Evolutionary conservation across 2,888 invertebrate species (phyloP).

Genomic region (Pseudococcus longispinus): DNA sequence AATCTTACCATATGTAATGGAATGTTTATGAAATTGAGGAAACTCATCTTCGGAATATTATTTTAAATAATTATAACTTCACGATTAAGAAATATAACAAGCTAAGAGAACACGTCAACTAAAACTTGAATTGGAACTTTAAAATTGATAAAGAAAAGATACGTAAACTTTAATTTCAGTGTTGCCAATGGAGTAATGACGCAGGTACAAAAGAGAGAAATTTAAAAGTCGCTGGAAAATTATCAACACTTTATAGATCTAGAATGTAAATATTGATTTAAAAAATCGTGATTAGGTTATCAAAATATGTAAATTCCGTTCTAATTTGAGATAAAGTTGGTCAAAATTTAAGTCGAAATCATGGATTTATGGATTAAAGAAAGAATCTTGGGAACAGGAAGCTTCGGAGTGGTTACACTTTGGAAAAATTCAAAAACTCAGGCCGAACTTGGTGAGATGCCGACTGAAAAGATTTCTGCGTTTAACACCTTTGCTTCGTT

Average conservation of each 20-base stretch:
- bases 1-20: conserved; percentile 50
- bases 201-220: not conserved
- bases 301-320: not conserved
- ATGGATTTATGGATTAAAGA: conserved; percentile 45
- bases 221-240: not conserved
- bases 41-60: conserved; percentile 34
- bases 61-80: not conserved
- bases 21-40: conserved; percentile 4
- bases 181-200: not conserved
- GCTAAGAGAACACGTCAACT: conserved; percentile 16
- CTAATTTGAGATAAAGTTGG: not conserved
- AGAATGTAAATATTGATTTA: not conserved
- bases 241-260: not conserved
- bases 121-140: too few species aligned
- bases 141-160: not conserved
- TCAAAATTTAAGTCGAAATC: not conserved
- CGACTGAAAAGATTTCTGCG: not conserved
- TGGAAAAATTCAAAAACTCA: conserved; percentile 44
- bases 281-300: not conserved
- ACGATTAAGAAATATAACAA: not conserved
- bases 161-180: conserved; percentile 17
- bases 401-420: conserved; percentile 43
- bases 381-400: conserved; percentile 42
- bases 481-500: not conserved
- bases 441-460: not conserved